Conservation (phyloP, 2,888 invertebrate species). For the Lottia scabra region DNA sequence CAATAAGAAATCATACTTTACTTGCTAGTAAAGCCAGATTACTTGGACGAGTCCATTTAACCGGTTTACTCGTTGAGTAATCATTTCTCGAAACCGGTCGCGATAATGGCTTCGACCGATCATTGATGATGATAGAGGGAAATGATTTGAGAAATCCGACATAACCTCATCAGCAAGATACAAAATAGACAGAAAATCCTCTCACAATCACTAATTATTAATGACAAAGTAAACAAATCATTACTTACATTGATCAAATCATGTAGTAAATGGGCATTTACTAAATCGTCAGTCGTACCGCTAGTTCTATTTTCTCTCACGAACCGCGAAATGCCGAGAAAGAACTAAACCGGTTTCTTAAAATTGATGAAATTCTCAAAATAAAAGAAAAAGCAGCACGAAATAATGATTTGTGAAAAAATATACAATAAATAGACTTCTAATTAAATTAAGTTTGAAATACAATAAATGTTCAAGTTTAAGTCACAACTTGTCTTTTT, state of each 20-base stretch:
- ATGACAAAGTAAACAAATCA: too few relatives aligned
- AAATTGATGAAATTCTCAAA: background rate
- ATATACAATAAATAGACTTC: too few relatives aligned
- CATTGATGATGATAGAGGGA: background rate
- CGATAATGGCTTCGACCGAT: slow-evolving; percentile 2
- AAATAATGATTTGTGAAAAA: too few relatives aligned
- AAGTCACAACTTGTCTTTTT: too few relatives aligned
- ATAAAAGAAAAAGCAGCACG: too few relatives aligned
- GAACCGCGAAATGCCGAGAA: background rate
- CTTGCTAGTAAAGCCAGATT: background rate
- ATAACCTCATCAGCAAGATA: background rate
- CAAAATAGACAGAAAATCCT: background rate
- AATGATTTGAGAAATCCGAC: background rate
- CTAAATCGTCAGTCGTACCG: background rate
- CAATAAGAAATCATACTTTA: too few relatives aligned
- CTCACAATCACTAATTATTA: too few relatives aligned
- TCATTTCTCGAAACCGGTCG: background rate
- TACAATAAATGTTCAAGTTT: too few relatives aligned
- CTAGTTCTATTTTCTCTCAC: background rate
- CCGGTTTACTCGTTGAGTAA: slow-evolving; percentile 1
- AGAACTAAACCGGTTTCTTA: background rate
- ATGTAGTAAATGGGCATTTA: too few relatives aligned
- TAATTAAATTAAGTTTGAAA: too few relatives aligned
- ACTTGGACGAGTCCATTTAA: slow-evolving; percentile 4
- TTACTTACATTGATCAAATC: too few relatives aligned